A percentile compares a stretch with the other conserved stretches of the same genome.
These are phyloP conservation scores for Polydrusus cervinus DNA, from an alignment of 2,888 invertebrate species.

Conservation along the genomic window DNA sequence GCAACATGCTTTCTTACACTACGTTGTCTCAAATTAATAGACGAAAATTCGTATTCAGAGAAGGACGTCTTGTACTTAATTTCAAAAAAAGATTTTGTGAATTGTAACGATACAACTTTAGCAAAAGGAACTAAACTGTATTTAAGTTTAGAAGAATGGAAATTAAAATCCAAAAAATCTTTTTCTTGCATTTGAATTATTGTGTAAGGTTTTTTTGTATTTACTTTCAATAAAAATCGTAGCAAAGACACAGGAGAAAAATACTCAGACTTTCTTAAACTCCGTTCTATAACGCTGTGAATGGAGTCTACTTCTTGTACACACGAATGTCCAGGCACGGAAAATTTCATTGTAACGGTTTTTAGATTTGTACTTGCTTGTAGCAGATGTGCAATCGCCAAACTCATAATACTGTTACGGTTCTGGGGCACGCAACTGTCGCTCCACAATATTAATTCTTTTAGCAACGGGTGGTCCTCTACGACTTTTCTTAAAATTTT, in stretches of 20 bases:
- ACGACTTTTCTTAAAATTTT: slow-evolving; percentile 16
- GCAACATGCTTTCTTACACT: no score
- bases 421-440: background rate
- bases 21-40: no score
- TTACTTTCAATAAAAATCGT: slow-evolving; percentile 24
- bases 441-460: slow-evolving; percentile 25
- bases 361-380: background rate
- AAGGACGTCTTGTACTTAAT: slow-evolving; percentile 15
- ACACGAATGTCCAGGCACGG: slow-evolving; percentile 57
- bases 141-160: slow-evolving; percentile 17
- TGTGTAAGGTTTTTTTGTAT: slow-evolving; percentile 18
- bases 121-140: slow-evolving; percentile 19
- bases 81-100: slow-evolving; percentile 26
- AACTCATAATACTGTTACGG: background rate
- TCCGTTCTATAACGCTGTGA: slow-evolving; percentile 47
- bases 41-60: no score
- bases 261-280: slow-evolving; percentile 53
- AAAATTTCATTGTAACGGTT: slow-evolving; percentile 56
- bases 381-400: background rate
- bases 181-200: slow-evolving; percentile 16
- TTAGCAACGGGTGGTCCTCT: slow-evolving; percentile 1
- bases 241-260: slow-evolving; percentile 46
- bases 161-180: slow-evolving; percentile 22
- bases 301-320: slow-evolving; percentile 19
- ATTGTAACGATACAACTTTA: slow-evolving; percentile 25